Conservation (phyloP, 2,113 vertebrate genomes). For the Phylloscopus trochilus region DNA sequence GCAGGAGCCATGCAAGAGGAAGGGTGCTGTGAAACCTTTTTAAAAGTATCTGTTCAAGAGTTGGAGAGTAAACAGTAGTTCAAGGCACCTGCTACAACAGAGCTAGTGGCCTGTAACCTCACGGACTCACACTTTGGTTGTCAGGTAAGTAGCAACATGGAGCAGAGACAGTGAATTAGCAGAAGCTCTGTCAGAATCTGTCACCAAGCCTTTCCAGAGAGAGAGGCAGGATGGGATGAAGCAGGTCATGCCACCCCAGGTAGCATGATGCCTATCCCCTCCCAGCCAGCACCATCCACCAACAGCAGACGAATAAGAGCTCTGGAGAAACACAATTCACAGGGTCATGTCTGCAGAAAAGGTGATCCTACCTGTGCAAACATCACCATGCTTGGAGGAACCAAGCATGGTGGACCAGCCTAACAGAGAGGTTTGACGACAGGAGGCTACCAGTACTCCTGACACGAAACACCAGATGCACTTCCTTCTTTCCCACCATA, state of each 20-base stretch:
- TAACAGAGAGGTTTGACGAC: background rate
- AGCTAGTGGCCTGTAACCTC: background rate
- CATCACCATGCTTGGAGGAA: background rate
- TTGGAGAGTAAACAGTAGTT: background rate
- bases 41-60: background rate
- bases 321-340: background rate
- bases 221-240: background rate
- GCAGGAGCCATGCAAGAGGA: background rate
- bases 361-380: background rate
- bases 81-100: background rate
- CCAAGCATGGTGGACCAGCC: background rate
- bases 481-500: background rate
- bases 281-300: background rate
- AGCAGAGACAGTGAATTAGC: slow-evolving; percentile 31
- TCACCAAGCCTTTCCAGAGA: background rate
- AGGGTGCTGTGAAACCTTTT: background rate
- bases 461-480: background rate
- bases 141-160: slow-evolving; percentile 25
- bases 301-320: background rate
- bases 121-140: background rate
- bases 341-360: background rate
- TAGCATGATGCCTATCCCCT: accelerated
- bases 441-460: background rate
- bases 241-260: background rate
- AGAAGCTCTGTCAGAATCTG: background rate